A percentile compares a stretch with the other conserved stretches of the same genome.
Conservation (phyloP, 2,113 vertebrate species). For the Entomyzon cyanotis region DNA sequence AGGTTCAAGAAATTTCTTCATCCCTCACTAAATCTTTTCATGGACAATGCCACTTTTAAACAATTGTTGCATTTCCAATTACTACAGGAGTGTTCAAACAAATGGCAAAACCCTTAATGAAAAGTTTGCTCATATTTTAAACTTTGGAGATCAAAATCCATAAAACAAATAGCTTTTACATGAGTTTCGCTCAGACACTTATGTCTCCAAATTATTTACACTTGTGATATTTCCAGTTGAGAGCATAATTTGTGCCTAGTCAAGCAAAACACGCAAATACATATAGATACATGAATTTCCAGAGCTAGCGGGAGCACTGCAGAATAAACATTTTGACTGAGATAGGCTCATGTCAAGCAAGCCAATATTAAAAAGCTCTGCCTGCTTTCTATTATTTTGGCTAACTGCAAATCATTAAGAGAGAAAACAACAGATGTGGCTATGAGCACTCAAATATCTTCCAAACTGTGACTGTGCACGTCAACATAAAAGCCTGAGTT, state of each 20-base stretch:
- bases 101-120: constrained; percentile 74
- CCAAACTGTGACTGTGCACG: constrained; percentile 48
- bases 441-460: constrained; percentile 7
- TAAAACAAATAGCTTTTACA: constrained; percentile 75
- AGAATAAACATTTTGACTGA: constrained; percentile 65
- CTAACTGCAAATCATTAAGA: constrained; percentile 68
- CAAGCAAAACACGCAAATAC: constrained; percentile 74
- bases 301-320: constrained; percentile 55
- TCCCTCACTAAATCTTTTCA: constrained; percentile 88
- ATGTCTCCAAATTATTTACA: constrained; percentile 76
- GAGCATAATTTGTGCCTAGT: constrained; percentile 73
- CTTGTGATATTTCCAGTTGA: constrained; percentile 79
- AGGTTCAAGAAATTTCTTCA: constrained; percentile 87
- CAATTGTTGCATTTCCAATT: constrained; percentile 88
- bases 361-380: constrained; percentile 67
- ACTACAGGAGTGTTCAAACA: constrained; percentile 81
- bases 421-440: constrained; percentile 69
- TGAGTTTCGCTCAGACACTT: constrained; percentile 62
- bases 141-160: constrained; percentile 75
- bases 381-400: constrained; percentile 67
- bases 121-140: constrained; percentile 83
- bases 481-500: constrained; percentile 41
- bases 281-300: constrained; percentile 71
- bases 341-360: constrained; percentile 66
- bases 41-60: constrained; percentile 82